phyloP scores from a whole-genome alignment of 2,113 vertebrate species.

The Elachura formosa region DNA sequence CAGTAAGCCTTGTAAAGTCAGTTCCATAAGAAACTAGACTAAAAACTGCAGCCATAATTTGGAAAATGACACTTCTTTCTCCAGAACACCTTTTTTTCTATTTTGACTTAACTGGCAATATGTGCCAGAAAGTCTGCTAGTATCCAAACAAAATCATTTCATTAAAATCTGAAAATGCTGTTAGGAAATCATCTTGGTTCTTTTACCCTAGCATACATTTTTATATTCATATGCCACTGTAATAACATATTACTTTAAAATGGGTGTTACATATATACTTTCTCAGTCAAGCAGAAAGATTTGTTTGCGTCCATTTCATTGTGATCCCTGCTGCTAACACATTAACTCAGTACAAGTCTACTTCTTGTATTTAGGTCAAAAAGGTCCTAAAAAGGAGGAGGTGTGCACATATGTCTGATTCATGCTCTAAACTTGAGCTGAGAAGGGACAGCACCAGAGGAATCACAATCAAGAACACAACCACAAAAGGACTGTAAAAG shows the following conservation, averaged over 20 bases:
- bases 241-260: not conserved
- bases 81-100: conserved; percentile 22
- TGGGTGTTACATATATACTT: not conserved
- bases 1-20: not conserved
- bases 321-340: not conserved
- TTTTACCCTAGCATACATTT: not conserved
- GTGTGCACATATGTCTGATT: not conserved
- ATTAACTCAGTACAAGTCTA: not conserved
- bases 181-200: not conserved
- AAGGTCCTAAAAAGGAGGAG: not conserved
- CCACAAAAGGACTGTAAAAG: not conserved
- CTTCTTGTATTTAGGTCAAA: not conserved
- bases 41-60: conserved; percentile 2
- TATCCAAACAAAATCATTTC: not conserved
- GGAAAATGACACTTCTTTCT: conserved; percentile 29
- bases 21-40: not conserved
- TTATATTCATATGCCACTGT: not conserved
- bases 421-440: not conserved
- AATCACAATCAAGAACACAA: not conserved
- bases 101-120: not conserved
- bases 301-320: not conserved
- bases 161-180: conserved; percentile 17
- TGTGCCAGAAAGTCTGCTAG: not conserved
- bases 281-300: not conserved
- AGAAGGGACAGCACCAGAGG: not conserved